A percentile compares a stretch with the other conserved stretches of the same genome.
Evolutionary conservation across 2,888 invertebrate genomes (phyloP).

Genomic region (Acheta domesticus): DNA sequence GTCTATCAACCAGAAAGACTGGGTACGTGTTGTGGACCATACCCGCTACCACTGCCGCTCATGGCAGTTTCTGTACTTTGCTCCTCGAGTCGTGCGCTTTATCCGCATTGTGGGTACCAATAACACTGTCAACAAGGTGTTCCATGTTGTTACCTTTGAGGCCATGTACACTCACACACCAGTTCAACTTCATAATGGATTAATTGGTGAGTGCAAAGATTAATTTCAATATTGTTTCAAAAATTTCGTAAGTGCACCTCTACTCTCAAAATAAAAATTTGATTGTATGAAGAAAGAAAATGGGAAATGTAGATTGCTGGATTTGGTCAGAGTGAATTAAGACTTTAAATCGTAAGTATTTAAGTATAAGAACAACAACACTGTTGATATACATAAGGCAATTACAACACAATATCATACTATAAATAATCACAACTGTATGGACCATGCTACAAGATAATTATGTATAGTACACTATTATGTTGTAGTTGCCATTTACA

Average conservation of each 20-base stretch:
- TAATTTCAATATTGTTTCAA: neutral
- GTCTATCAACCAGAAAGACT: slow-evolving; percentile 92
- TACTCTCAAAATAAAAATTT: neutral
- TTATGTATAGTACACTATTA: too few species aligned
- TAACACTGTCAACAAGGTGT: slow-evolving; percentile 93
- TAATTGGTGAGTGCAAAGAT: slow-evolving; percentile 50
- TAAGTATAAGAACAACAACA: too few species aligned
- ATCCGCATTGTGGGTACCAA: slow-evolving; percentile 83
- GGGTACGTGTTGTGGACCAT: slow-evolving; percentile 92
- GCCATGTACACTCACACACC: slow-evolving; percentile 77
- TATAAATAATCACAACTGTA: too few species aligned
- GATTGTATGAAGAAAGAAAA: neutral
- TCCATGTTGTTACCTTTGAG: slow-evolving; percentile 91
- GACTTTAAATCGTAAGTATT: too few species aligned
- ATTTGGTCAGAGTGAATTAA: too few species aligned
- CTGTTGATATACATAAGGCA: too few species aligned
- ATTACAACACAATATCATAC: too few species aligned
- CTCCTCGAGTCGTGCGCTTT: slow-evolving; percentile 80
- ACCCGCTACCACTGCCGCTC: slow-evolving; percentile 89
- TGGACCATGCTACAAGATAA: too few species aligned
- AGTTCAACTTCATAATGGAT: slow-evolving; percentile 70
- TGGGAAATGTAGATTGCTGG: too few species aligned
- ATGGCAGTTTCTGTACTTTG: slow-evolving; percentile 94
- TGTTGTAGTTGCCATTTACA: too few species aligned
- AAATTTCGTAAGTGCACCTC: neutral